Evolutionary conservation across 2,888 invertebrate species (phyloP).

Genomic region (Brachyopa scutellaris): DNA sequence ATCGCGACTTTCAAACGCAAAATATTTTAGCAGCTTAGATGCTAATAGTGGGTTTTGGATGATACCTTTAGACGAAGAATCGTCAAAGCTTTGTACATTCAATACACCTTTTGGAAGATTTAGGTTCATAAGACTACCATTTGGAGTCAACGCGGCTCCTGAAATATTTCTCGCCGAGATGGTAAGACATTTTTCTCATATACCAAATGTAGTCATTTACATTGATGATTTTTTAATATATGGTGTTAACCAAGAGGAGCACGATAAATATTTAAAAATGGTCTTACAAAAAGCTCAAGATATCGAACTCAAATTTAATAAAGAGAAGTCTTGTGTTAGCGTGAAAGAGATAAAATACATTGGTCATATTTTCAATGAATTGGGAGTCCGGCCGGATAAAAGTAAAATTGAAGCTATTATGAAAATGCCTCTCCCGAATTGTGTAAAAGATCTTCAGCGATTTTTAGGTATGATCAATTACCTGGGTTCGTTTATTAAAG

Average conservation of each 20-base stretch:
- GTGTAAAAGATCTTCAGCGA: slow-evolving; percentile 21
- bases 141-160: slow-evolving; percentile 13
- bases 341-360: slow-evolving; percentile 32
- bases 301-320: slow-evolving; percentile 16
- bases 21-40: slow-evolving; percentile 1
- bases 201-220: slow-evolving; percentile 2
- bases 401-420: slow-evolving; percentile 29
- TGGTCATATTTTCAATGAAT: slow-evolving; percentile 24
- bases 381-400: slow-evolving; percentile 1
- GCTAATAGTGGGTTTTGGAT: background rate
- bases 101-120: background rate
- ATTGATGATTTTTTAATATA: slow-evolving; percentile 9
- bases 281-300: slow-evolving; percentile 12
- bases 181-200: slow-evolving; percentile 13
- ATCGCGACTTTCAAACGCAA: background rate
- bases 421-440: slow-evolving; percentile 22
- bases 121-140: slow-evolving; percentile 6
- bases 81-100: background rate
- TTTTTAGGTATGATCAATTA: slow-evolving; percentile 43
- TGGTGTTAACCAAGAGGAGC: background rate
- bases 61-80: slow-evolving; percentile 5
- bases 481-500: slow-evolving; percentile 20
- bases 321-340: slow-evolving; percentile 9
- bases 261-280: background rate
- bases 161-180: slow-evolving; percentile 29